Evolutionary conservation across 2,888 invertebrate species (phyloP).

Genomic region (Brassicogethes aeneus): DNA sequence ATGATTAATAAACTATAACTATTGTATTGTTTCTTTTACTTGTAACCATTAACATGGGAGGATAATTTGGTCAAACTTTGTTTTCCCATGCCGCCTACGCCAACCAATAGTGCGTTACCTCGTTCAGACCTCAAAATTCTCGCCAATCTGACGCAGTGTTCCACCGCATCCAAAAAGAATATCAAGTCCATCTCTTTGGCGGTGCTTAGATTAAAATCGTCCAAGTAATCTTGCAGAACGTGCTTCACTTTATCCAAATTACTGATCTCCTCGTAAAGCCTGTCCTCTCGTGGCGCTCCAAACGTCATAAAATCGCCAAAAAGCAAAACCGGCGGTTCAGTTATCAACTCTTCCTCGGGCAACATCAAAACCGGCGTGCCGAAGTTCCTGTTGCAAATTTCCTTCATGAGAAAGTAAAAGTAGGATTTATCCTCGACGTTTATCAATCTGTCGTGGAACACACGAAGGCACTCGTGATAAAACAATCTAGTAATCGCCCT

Average conservation of each 20-base stretch:
- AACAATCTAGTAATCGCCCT: slow-evolving; percentile 68
- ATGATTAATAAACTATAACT: slow-evolving; percentile 1
- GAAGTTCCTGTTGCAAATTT: slow-evolving; percentile 56
- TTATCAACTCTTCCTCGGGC: slow-evolving; percentile 51
- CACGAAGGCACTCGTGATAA: slow-evolving; percentile 85
- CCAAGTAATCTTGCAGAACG: slow-evolving; percentile 61
- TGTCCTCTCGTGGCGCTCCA: slow-evolving; percentile 59
- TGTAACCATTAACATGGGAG: slow-evolving; percentile 78
- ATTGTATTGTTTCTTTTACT: too few species aligned
- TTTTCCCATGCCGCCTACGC: slow-evolving; percentile 85
- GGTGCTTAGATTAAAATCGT: slow-evolving; percentile 70
- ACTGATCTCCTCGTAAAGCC: slow-evolving; percentile 76
- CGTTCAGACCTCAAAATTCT: slow-evolving; percentile 77
- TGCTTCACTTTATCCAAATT: slow-evolving; percentile 54
- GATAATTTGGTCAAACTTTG: slow-evolving; percentile 80
- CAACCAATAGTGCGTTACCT: slow-evolving; percentile 82
- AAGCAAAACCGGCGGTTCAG: slow-evolving; percentile 52
- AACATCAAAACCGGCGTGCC: slow-evolving; percentile 50
- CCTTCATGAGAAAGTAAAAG: slow-evolving; percentile 64
- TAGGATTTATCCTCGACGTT: slow-evolving; percentile 73
- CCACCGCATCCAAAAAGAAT: slow-evolving; percentile 81
- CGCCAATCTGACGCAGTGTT: slow-evolving; percentile 79
- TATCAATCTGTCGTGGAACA: slow-evolving; percentile 84
- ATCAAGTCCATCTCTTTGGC: slow-evolving; percentile 78
- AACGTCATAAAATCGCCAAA: slow-evolving; percentile 82